phyloP scores from a whole-genome alignment of 23 tunicate species.

The Phallusia fumigata region DNA sequence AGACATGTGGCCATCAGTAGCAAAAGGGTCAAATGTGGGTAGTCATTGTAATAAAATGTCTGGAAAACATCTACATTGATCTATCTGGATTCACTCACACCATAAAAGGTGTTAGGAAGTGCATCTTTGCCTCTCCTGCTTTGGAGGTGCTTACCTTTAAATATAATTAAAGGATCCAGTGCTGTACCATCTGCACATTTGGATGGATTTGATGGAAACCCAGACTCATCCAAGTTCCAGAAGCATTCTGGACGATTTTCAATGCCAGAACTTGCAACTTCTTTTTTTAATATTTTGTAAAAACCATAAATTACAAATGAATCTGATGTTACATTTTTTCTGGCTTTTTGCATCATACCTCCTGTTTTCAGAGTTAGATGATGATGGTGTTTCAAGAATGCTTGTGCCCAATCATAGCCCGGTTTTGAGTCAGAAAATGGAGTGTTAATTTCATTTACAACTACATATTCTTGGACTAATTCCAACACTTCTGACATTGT shows the following conservation, averaged over 20 bases:
- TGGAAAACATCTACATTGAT: slow-evolving; percentile 7
- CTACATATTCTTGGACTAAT: neutral
- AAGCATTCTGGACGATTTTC: slow-evolving; percentile 13
- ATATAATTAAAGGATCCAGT: slow-evolving; percentile 8
- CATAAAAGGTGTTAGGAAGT: slow-evolving; percentile 11
- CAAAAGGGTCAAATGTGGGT: neutral
- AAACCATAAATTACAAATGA: slow-evolving; percentile 24
- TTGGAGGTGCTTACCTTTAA: slow-evolving; percentile 16
- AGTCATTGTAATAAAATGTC: neutral
- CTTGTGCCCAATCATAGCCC: slow-evolving; percentile 9
- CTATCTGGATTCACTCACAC: slow-evolving; percentile 13
- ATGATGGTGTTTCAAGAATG: neutral
- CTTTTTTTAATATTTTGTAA: neutral
- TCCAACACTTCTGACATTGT: neutral
- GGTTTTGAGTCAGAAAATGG: neutral
- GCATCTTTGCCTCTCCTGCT: slow-evolving; percentile 8
- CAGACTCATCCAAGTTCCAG: slow-evolving; percentile 12
- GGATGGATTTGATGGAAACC: slow-evolving; percentile 5
- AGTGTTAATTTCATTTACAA: slow-evolving; percentile 1
- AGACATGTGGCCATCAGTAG: slow-evolving; percentile 20
- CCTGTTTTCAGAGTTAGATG: neutral
- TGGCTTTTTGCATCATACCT: slow-evolving; percentile 4
- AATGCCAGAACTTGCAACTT: slow-evolving; percentile 1
- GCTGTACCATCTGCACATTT: slow-evolving; percentile 25
- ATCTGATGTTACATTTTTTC: slow-evolving; percentile 15